A percentile compares a stretch with the other conserved stretches of the same genome.
These are phyloP conservation scores for Otis tarda DNA, from an alignment of 2,113 vertebrate species.

Conservation along the genomic window DNA sequence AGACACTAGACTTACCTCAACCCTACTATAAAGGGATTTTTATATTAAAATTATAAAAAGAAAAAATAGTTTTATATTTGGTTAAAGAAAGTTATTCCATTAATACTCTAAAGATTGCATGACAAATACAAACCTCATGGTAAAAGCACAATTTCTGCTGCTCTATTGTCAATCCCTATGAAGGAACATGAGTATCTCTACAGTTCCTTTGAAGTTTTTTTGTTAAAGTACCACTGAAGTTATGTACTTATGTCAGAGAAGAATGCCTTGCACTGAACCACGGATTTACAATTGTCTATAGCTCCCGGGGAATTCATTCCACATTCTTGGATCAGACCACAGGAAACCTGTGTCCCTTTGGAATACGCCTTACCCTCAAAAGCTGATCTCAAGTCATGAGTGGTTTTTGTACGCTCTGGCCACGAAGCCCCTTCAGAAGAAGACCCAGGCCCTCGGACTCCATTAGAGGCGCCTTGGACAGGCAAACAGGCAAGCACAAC, in stretches of 20 bases:
- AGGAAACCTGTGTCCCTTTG: neutral
- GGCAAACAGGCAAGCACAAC: neutral
- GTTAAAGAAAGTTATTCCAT: neutral
- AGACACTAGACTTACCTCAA: neutral
- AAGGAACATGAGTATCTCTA: neutral
- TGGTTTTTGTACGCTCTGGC: neutral
- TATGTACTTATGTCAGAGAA: neutral
- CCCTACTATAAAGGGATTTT: neutral
- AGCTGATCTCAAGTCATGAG: neutral
- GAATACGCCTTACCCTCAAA: neutral
- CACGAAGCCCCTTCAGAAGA: fast-evolving
- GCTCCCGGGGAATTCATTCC: neutral
- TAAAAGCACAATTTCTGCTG: neutral
- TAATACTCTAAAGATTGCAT: neutral
- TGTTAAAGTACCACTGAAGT: neutral
- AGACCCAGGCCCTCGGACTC: no score
- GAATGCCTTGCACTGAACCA: neutral
- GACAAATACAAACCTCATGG: neutral
- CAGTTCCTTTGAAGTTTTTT: neutral
- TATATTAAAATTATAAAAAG: neutral
- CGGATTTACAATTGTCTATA: neutral
- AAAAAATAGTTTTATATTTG: neutral
- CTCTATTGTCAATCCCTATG: neutral
- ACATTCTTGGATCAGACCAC: neutral
- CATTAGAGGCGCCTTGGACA: neutral